A percentile compares a stretch with the other conserved stretches of the same genome.
Conservation (phyloP, 2,888 invertebrate genomes). For the Anthrax anthrax region DNA sequence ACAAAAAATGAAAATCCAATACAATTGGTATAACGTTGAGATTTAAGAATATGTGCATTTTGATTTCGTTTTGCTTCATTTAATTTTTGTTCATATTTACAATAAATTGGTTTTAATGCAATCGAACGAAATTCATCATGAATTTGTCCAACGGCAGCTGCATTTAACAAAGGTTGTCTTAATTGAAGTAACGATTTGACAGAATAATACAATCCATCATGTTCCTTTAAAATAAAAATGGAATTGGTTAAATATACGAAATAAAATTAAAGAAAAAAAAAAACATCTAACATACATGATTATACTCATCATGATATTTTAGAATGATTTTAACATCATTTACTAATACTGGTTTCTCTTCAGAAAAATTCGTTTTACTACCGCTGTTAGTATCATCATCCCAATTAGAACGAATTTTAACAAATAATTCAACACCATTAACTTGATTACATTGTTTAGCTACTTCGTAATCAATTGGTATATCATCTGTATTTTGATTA, state of each 20-base stretch:
- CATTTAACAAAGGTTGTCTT: not conserved
- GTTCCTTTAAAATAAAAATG: conserved; percentile 2
- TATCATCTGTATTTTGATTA: not conserved
- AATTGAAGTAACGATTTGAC: conserved; percentile 8
- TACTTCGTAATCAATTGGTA: conserved; percentile 9
- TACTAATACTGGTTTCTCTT: conserved; percentile 9
- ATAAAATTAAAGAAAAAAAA: not conserved
- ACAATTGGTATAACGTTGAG: conserved; percentile 40
- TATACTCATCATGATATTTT: conserved; percentile 2
- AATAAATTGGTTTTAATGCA: conserved; percentile 30
- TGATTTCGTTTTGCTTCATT: conserved; percentile 10
- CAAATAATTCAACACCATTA: conserved; percentile 4
- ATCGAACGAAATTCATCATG: conserved; percentile 30
- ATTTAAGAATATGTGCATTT: conserved; percentile 29
- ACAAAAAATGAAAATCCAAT: conserved; percentile 48
- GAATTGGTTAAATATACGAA: too few relatives aligned
- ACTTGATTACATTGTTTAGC: conserved; percentile 10
- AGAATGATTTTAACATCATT: conserved; percentile 10
- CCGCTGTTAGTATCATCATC: not conserved
- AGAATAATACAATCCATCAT: conserved; percentile 6
- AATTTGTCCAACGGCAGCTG: not conserved
- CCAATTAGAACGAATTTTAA: conserved; percentile 8
- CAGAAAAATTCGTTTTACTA: conserved; percentile 3
- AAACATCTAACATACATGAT: conserved; percentile 1
- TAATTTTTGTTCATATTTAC: conserved; percentile 13